Percentiles rank a stretch among this genome's conserved stretches.
These are phyloP conservation scores for rabbit (Oryctolagus cuniculus) DNA, from an alignment of 2,113 vertebrate genomes.

Conservation along the genomic window mOryCun1.1 NC_091437.1:55969001-55969500, in stretches of 20 bases:
- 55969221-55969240: too few species aligned
- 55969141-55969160: too few species aligned
- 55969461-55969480: not conserved
- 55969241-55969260: too few species aligned
- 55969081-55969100: not conserved
- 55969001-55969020: not conserved
- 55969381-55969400: not conserved
- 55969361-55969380: not conserved
- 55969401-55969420: not conserved
- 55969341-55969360: not conserved
- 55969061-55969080: not conserved
- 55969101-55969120: not conserved
- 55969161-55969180: too few species aligned
- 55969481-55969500: not conserved
- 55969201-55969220: too few species aligned
- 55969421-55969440: not conserved
- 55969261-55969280: not conserved
- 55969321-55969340: not conserved
- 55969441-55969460: not conserved
- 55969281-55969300: not conserved
- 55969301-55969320: not conserved
- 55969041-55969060: too few species aligned
- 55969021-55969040: not conserved
- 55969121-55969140: not conserved
- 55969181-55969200: too few species aligned